Base-by-base conservation (phyloP, 2,888 invertebrate species). In the Hydrotaea cyrtoneurina region DNA sequence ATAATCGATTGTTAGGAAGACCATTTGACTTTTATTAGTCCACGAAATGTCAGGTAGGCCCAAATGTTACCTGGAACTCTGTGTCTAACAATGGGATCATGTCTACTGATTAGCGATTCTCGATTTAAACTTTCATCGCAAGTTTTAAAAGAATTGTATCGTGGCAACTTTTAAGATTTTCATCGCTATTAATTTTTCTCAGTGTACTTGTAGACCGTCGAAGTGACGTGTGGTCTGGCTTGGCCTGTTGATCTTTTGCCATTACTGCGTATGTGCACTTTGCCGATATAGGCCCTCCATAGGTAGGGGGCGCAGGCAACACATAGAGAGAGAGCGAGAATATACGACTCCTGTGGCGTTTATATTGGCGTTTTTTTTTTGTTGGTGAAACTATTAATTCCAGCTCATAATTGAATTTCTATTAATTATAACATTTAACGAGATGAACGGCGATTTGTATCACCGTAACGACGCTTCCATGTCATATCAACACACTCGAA, bases 361-460 rank as follows among this genome's bases (percentile, higher is more conserved):
- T 78, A 69, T 74, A 74, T 80, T 72, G 71, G 57, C 50, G 31
- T 17, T 31, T 66, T 50, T n/a, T n/a, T n/a, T n/a, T n/a, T n/a
- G n/a, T n/a, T 72, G 73, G 59, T 74, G 69, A 82, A 77, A 82
- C 82, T 85, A 85, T 85, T 85, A 85, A 85, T 85, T 80, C 82
- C 62, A 82, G 23, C 43, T 50, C 23, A 39, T 80, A 85, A 85
- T 77, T 82, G 85, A 85, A 79, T 85, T 85, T 79, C 84, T 79
- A 85, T 85, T 82, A 79, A 80, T 85, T 81, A 79, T 78, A 64
- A 66, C 76, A 13, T 73, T 69, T 66, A 85, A 85, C 81, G 66
- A 85, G 84, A 66, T 81, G 3, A 4, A 46, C 69, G 71, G 71
- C 36, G 77, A 75, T 80, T 83, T 71, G 43, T 57, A 78, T 53